Base-by-base conservation (phyloP, 2,888 invertebrate genomes). In the Cosmia trapezina region DNA sequence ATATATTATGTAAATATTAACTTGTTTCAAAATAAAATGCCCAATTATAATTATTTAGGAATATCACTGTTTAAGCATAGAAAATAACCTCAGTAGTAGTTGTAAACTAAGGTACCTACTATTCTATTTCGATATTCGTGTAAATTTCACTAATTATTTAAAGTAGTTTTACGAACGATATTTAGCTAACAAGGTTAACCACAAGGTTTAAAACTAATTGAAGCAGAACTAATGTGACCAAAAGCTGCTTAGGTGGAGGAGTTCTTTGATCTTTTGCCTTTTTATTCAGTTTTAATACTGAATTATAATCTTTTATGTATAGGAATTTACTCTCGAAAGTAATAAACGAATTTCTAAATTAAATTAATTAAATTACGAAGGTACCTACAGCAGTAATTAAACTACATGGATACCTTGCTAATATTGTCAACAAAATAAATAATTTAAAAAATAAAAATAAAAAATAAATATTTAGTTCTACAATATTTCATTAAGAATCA, bases 151-250 rank as follows among this genome's bases (percentile, higher is more conserved):
- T 3, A 59, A 53, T 28, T 53, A 65, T 59, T 73, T 53, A 17
- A 4, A 28, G 1, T n/a, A 65, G 19, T 33, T 28, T n/a, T 1
- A 43, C 14, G 12, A 14, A 43, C 43, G 8, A 22, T 57, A 43
- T 63, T 64, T 57, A 51, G 51, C 4, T 73, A 59, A 28, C 9
- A 57, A 57, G 33, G 43, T 49, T 72, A 57, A 57, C 22, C n/a
- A 57, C 14, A 43, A 33, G 19, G 12, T 51, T 45, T 28, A 11
- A 56, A 41, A 37, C 8, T 49, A 49, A 65, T 59, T 60, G 17
- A 74, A 66, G 8, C 22, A 47, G 28, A 60, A 66, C 41, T 47
- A 53, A 65, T 54, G 19, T 53, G 47, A 65, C 12, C 12, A 28
- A 28, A 53, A 41, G 28, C 28, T 28, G 5, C 19, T 19, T 12